Percentiles rank a stretch among this genome's conserved stretches.
Evolutionary conservation across 2,888 invertebrate species (phyloP).

Genomic region (Xylota sylvarum): DNA sequence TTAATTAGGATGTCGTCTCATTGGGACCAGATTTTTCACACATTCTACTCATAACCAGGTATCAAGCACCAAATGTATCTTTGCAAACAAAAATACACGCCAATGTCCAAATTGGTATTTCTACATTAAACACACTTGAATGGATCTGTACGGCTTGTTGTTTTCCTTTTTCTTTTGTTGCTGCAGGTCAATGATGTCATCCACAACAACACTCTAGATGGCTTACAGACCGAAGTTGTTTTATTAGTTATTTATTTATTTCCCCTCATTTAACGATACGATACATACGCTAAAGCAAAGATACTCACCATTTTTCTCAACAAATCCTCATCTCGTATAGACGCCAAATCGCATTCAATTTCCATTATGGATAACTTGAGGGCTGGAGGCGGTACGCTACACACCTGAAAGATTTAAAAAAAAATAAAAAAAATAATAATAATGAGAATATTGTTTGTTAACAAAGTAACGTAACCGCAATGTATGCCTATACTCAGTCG

Average conservation of each 20-base stretch:
- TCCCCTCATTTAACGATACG: slow-evolving; percentile 8
- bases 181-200: slow-evolving; percentile 68
- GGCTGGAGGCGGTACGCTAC: slow-evolving; percentile 51
- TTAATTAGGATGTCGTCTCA: slow-evolving; percentile 26
- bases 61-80: slow-evolving; percentile 25
- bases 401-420: slow-evolving; percentile 65
- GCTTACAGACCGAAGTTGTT: slow-evolving; percentile 36
- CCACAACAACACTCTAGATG: slow-evolving; percentile 7
- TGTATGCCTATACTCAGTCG: slow-evolving; percentile 48
- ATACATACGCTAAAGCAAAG: not conserved
- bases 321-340: slow-evolving; percentile 91
- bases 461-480: slow-evolving; percentile 71
- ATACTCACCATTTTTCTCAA: slow-evolving; percentile 90
- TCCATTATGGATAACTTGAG: slow-evolving; percentile 80
- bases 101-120: slow-evolving; percentile 51
- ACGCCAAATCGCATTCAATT: slow-evolving; percentile 88
- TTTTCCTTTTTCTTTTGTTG: slow-evolving; percentile 26
- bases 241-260: slow-evolving; percentile 33
- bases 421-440: slow-evolving; percentile 10
- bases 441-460: slow-evolving; percentile 32
- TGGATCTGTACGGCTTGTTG: slow-evolving; percentile 38
- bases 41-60: slow-evolving; percentile 45
- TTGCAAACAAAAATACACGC: slow-evolving; percentile 31
- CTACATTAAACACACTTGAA: slow-evolving; percentile 27
- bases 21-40: slow-evolving; percentile 43